Conservation (phyloP, 2,113 vertebrate genomes). For the Tachuris rubrigastra region DNA sequence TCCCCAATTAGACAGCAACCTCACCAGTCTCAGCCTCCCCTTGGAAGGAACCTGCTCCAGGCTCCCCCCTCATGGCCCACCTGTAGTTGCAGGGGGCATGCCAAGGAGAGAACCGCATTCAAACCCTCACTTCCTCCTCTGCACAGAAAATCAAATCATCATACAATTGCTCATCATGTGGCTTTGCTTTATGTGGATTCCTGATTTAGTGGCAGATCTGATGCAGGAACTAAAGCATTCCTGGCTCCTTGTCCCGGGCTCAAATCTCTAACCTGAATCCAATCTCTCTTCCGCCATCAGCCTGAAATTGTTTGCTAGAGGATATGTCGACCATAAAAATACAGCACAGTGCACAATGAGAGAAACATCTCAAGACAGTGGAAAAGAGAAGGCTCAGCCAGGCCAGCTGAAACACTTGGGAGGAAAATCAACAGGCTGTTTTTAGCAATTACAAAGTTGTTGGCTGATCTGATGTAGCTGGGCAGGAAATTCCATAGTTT, state of each 20-base stretch:
- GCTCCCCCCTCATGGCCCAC: not conserved
- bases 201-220: slow-evolving; percentile 66
- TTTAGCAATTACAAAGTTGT: slow-evolving; percentile 60
- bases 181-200: slow-evolving; percentile 73
- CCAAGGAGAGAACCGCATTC: slow-evolving; percentile 18
- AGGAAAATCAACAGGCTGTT: slow-evolving; percentile 59
- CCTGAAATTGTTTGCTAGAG: slow-evolving; percentile 52
- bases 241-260: slow-evolving; percentile 5
- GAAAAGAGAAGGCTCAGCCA: slow-evolving; percentile 53
- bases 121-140: slow-evolving; percentile 63
- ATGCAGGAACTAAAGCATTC: slow-evolving; percentile 44
- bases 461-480: slow-evolving; percentile 40
- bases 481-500: slow-evolving; percentile 60
- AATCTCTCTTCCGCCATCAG: slow-evolving; percentile 57
- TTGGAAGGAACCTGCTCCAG: not conserved
- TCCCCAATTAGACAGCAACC: not conserved
- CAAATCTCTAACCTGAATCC: slow-evolving; percentile 48
- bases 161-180: slow-evolving; percentile 69
- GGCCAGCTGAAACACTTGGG: slow-evolving; percentile 57
- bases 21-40: not conserved
- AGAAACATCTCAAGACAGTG: slow-evolving; percentile 64
- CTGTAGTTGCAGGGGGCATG: not conserved
- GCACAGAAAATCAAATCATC: slow-evolving; percentile 56
- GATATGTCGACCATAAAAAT: slow-evolving; percentile 59
- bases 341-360: slow-evolving; percentile 39